Conservation (phyloP, 2,888 invertebrate species). For the Tipula unca region DNA sequence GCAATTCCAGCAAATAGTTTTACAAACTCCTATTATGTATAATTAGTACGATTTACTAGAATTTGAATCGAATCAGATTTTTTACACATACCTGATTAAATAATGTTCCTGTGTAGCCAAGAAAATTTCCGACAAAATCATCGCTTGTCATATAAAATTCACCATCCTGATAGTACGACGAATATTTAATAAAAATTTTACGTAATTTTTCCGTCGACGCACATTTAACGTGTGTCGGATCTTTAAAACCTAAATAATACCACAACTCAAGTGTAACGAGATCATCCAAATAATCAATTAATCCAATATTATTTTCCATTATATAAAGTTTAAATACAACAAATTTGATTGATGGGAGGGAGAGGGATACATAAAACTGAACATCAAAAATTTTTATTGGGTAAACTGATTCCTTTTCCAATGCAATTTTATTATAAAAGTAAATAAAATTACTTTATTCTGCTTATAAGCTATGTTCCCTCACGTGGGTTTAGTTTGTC, state of each 20-base stretch:
- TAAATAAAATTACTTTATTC: too few species aligned
- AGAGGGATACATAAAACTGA: not conserved
- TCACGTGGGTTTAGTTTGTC: too few species aligned
- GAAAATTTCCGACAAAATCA: slow-evolving; percentile 88
- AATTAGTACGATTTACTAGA: not conserved
- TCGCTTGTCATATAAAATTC: slow-evolving; percentile 86
- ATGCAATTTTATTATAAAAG: not conserved
- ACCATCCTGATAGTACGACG: slow-evolving; percentile 75
- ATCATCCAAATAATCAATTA: not conserved
- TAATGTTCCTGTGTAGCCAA: slow-evolving; percentile 72
- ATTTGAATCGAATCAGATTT: not conserved
- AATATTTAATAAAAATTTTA: slow-evolving; percentile 89
- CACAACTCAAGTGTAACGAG: not conserved
- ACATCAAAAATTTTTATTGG: not conserved
- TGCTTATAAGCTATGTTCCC: too few species aligned
- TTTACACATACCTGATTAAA: slow-evolving; percentile 44
- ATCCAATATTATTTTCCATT: not conserved
- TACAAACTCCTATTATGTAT: slow-evolving; percentile 60
- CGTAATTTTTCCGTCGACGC: slow-evolving; percentile 79
- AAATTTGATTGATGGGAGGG: not conserved
- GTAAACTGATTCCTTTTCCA: not conserved
- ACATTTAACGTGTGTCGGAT: slow-evolving; percentile 79
- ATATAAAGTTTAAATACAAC: not conserved
- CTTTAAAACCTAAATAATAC: slow-evolving; percentile 46
- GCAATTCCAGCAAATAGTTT: slow-evolving; percentile 84